These are phyloP conservation scores for Eumeta japonica DNA, from an alignment of 1,140 invertebrate genomes.

Conservation along the genomic window DNA sequence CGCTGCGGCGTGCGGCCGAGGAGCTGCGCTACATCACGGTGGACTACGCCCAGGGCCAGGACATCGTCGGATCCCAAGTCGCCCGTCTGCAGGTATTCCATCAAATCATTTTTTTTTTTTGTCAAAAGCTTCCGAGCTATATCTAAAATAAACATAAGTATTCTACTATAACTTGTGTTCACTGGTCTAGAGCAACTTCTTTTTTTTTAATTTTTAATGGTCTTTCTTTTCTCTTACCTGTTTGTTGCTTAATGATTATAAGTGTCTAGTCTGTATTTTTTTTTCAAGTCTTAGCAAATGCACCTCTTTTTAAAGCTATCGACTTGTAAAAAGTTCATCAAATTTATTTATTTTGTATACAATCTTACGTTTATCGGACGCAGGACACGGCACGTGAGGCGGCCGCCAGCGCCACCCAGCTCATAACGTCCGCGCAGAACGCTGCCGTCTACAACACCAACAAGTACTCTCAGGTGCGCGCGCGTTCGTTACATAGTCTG, in stretches of 20 bases:
- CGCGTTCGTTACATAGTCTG: no score
- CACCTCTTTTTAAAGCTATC: no score
- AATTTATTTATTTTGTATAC: no score
- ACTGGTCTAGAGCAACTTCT: no score
- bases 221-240: no score
- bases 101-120: background rate
- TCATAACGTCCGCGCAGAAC: conserved; percentile 82
- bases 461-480: conserved; percentile 53
- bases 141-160: background rate
- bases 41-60: conserved; percentile 56
- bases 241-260: no score
- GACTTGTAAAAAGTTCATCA: no score
- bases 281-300: no score
- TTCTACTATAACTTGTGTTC: no score
- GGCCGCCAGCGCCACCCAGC: conserved; percentile 85
- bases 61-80: conserved; percentile 30
- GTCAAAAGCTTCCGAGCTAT: background rate
- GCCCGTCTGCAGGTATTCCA: conserved; percentile 25
- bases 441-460: conserved; percentile 72
- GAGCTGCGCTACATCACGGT: conserved; percentile 88
- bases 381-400: conserved; percentile 82
- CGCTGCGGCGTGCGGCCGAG: conserved; percentile 84
- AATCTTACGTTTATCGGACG: no score
- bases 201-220: no score
- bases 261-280: no score